phyloP scores from a whole-genome alignment of 2,888 invertebrate genomes.

The Acanthoscelides obtectus region DNA sequence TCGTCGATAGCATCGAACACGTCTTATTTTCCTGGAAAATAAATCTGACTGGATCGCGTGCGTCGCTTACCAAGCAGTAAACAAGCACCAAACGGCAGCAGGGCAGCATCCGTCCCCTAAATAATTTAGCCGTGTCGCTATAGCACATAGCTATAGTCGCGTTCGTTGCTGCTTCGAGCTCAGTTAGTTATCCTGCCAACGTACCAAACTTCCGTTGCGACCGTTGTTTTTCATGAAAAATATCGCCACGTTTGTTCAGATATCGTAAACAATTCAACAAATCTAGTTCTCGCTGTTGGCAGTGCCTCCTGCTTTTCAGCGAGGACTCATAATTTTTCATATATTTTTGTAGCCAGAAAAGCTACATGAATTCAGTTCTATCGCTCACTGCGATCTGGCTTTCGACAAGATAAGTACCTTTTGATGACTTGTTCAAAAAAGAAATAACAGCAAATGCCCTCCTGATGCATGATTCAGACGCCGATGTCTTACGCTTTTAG shows the following conservation, averaged over 20 bases:
- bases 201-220: neutral
- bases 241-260: neutral
- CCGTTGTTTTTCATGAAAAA: neutral
- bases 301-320: neutral
- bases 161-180: neutral
- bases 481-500: too few species aligned
- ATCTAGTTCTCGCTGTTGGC: neutral
- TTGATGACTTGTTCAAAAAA: too few species aligned
- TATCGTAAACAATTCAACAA: neutral
- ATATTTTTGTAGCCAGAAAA: too few species aligned
- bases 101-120: neutral
- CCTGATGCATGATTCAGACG: too few species aligned
- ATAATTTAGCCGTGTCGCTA: neutral
- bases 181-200: neutral
- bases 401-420: too few species aligned
- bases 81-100: neutral
- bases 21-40: neutral
- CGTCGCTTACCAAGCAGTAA: neutral
- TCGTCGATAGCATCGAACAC: neutral
- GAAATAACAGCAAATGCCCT: too few species aligned
- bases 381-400: too few species aligned
- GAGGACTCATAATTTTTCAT: neutral
- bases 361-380: too few species aligned
- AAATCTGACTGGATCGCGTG: neutral
- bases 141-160: too few species aligned